Conservation (phyloP, 2,888 invertebrate genomes). For the Leptogaster cylindrica region DNA sequence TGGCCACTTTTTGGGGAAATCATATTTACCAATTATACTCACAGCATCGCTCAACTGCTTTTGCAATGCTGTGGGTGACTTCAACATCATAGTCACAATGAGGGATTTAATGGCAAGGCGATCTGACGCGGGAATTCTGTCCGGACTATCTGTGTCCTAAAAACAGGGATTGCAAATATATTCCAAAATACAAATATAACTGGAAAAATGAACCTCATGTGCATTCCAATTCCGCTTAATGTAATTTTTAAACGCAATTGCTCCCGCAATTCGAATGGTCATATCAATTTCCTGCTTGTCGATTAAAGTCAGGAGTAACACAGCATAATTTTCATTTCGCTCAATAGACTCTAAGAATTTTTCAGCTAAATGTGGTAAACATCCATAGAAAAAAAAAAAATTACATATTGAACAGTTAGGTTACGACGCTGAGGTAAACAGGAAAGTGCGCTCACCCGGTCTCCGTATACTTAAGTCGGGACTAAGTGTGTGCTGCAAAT, state of each 20-base stretch:
- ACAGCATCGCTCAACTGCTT: slow-evolving; percentile 95
- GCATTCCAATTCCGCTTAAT: slow-evolving; percentile 93
- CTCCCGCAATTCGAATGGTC: slow-evolving; percentile 85
- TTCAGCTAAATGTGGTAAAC: slow-evolving; percentile 71
- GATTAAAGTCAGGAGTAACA: slow-evolving; percentile 83
- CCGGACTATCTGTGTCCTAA: slow-evolving; percentile 73
- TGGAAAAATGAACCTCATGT: slow-evolving; percentile 63
- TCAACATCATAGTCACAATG: slow-evolving; percentile 91
- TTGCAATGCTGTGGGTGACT: slow-evolving; percentile 88
- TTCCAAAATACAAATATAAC: not conserved
- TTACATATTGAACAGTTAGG: no score
- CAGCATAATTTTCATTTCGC: slow-evolving; percentile 87
- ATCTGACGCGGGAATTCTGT: slow-evolving; percentile 82
- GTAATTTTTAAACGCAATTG: slow-evolving; percentile 96
- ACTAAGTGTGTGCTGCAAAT: slow-evolving; percentile 86
- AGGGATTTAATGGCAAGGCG: slow-evolving; percentile 80
- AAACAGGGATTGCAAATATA: not conserved
- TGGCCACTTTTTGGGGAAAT: slow-evolving; percentile 98
- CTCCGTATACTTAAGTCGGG: slow-evolving; percentile 81
- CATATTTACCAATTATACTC: slow-evolving; percentile 93
- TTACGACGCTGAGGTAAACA: no score
- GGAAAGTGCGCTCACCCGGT: slow-evolving; percentile 71
- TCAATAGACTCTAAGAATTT: slow-evolving; percentile 90
- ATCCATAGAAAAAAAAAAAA: not conserved
- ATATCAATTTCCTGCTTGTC: slow-evolving; percentile 81